Percentiles rank a stretch among this genome's conserved stretches.
Conservation (phyloP, 1,140 invertebrate species). For the Achatina immaculata region DNA sequence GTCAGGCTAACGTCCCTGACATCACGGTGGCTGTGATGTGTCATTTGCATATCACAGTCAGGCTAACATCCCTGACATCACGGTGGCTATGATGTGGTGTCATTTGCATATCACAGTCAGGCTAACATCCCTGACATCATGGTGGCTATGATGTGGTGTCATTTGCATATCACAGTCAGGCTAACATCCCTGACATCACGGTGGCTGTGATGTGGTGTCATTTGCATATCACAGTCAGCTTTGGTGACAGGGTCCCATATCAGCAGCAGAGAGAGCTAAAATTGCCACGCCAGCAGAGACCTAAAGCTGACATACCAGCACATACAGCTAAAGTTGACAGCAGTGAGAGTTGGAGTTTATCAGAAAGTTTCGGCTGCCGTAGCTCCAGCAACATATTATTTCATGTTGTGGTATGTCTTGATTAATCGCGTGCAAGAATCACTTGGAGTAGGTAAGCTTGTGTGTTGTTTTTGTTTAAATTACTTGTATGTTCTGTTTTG, state of each 20-base stretch:
- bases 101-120: too few species aligned
- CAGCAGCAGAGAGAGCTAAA: neutral
- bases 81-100: constrained; percentile 63
- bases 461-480: too few species aligned
- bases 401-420: too few species aligned
- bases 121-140: constrained; percentile 48
- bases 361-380: too few species aligned
- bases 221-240: constrained; percentile 67
- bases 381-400: too few species aligned
- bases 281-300: too few species aligned
- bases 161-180: constrained; percentile 52
- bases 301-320: neutral
- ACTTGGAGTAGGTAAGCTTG: too few species aligned
- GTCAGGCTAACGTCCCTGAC: constrained; percentile 40
- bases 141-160: constrained; percentile 59
- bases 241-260: constrained; percentile 56
- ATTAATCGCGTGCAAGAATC: too few species aligned
- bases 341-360: too few species aligned
- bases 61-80: constrained; percentile 51
- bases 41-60: too few species aligned
- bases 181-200: constrained; percentile 49
- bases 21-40: constrained; percentile 63
- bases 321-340: too few species aligned
- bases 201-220: constrained; percentile 59
- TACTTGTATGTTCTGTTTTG: too few species aligned